These are phyloP conservation scores for Podocnemis expansa DNA, from an alignment of 2,113 vertebrate genomes.

Conservation along the genomic window DNA sequence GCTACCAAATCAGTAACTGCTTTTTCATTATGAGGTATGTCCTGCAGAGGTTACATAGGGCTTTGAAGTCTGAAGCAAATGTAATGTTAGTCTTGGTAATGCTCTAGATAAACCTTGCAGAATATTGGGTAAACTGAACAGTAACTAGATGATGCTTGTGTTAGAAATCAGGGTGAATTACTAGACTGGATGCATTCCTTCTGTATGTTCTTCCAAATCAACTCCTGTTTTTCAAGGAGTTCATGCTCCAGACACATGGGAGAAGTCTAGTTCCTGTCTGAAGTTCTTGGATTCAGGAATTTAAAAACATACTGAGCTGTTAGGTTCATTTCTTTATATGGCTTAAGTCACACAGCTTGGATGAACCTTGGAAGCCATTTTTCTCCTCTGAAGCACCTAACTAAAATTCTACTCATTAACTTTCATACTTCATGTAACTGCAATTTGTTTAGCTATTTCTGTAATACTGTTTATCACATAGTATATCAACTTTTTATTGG, in stretches of 20 bases:
- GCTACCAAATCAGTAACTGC: not conserved
- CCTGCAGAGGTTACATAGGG: not conserved
- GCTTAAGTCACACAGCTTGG: not conserved
- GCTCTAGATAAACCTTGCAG: not conserved
- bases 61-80: not conserved
- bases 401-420: not conserved
- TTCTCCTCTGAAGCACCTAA: not conserved
- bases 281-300: not conserved
- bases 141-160: not conserved
- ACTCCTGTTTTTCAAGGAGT: not conserved
- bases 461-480: not conserved
- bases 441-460: not conserved
- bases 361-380: not conserved
- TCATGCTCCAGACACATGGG: not conserved
- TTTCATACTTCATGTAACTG: not conserved
- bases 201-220: fast-evolving
- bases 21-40: not conserved
- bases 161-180: not conserved
- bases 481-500: not conserved
- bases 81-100: not conserved
- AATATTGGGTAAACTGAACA: not conserved
- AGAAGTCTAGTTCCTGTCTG: not conserved
- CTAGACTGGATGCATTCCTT: not conserved
- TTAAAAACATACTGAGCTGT: too few relatives aligned
- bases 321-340: not conserved